These are phyloP conservation scores for Pteronotus mesoamericanus DNA, from an alignment of 2,797 vertebrate species.

Conservation along the genomic window DNA sequence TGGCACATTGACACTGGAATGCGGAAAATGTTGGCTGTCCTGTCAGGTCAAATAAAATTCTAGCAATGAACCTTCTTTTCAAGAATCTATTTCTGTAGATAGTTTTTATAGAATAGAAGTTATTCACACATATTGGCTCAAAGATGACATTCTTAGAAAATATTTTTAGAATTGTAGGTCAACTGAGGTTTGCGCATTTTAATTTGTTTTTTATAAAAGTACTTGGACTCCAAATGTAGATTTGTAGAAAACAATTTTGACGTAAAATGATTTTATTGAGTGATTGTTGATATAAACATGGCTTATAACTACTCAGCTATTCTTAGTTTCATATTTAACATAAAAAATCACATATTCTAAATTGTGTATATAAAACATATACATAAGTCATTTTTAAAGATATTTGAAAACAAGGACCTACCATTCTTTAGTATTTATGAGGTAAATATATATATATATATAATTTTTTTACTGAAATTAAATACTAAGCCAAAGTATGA, in stretches of 20 bases:
- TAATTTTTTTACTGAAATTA: neutral
- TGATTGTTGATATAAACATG: neutral
- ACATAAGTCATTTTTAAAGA: neutral
- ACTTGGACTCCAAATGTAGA: neutral
- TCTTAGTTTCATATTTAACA: neutral
- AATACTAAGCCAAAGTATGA: neutral
- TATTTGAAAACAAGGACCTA: neutral
- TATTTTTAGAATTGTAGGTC: neutral
- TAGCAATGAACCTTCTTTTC: neutral
- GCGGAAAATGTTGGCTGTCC: neutral
- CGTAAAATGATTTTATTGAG: neutral
- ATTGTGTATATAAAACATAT: neutral
- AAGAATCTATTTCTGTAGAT: neutral
- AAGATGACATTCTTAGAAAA: neutral
- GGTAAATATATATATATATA: neutral
- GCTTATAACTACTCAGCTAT: neutral
- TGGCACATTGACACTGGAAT: constrained; percentile 56
- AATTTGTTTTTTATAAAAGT: neutral
- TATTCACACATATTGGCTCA: neutral
- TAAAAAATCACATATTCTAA: neutral
- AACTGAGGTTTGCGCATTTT: neutral
- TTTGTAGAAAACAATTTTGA: neutral
- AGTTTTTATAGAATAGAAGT: neutral
- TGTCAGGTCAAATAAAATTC: neutral
- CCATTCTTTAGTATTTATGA: neutral